Conservation (phyloP, 2,113 vertebrate genomes). For the Bubo bubo region DNA sequence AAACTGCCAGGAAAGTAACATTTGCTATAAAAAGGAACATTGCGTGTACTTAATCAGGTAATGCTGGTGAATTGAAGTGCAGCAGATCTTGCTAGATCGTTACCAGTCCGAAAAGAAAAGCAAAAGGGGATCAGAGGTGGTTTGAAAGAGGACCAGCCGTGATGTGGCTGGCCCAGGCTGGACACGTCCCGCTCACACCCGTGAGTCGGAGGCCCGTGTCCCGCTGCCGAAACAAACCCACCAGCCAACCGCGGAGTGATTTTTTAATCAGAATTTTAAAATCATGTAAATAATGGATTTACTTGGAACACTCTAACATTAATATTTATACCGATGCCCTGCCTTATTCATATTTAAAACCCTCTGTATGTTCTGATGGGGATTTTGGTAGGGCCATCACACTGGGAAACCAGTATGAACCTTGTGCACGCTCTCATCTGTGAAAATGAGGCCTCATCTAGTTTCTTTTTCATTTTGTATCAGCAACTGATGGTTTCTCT, state of each 20-base stretch:
- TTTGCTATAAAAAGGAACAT: neutral
- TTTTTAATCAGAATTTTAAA: rapidly evolving
- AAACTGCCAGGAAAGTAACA: neutral
- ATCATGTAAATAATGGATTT: neutral
- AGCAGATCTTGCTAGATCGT: neutral
- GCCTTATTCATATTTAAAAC: neutral
- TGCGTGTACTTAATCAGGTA: rapidly evolving
- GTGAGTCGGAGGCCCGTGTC: rapidly evolving
- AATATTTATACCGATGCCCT: rapidly evolving
- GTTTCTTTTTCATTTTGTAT: too few species aligned
- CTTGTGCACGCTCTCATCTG: rapidly evolving
- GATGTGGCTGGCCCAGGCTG: too few species aligned
- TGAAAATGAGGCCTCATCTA: neutral
- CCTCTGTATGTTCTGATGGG: rapidly evolving
- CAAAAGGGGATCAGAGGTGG: rapidly evolving
- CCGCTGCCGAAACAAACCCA: rapidly evolving
- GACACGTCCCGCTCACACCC: too few species aligned
- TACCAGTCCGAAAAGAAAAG: neutral
- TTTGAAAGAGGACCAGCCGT: neutral
- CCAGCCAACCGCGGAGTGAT: rapidly evolving
- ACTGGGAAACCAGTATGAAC: neutral
- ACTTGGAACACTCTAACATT: neutral
- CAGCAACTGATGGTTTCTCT: neutral
- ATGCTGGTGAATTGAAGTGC: rapidly evolving
- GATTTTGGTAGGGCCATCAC: too few species aligned